phyloP scores from a whole-genome alignment of 2,888 invertebrate genomes.

The Parnassius glacialis region DNA sequence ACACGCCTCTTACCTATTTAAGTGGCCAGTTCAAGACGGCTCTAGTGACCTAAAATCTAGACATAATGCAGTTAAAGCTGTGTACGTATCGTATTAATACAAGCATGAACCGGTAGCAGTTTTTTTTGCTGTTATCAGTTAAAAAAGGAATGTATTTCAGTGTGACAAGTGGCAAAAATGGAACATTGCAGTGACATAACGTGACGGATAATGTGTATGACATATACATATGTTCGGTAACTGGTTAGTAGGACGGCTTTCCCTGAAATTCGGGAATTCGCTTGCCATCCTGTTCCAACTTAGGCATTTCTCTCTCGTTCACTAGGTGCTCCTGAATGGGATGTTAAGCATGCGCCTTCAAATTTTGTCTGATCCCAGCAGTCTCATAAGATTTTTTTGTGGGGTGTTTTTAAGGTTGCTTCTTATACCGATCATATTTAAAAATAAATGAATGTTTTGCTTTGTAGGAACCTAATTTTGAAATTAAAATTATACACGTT shows the following conservation, averaged over 20 bases:
- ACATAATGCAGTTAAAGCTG: constrained; percentile 62
- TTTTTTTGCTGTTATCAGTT: not conserved
- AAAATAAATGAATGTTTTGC: too few relatives aligned
- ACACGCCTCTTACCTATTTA: constrained; percentile 36
- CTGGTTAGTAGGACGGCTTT: constrained; percentile 45
- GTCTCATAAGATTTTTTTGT: constrained; percentile 14
- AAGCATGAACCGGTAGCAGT: constrained; percentile 6
- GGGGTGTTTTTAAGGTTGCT: not conserved
- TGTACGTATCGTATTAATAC: constrained; percentile 28
- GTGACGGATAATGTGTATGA: constrained; percentile 19
- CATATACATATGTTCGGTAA: constrained; percentile 32
- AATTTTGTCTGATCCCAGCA: constrained; percentile 30
- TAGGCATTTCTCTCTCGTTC: constrained; percentile 44
- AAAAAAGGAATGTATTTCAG: constrained; percentile 5
- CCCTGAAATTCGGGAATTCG: constrained; percentile 57
- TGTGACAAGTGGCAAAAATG: constrained; percentile 19
- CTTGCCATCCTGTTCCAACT: constrained; percentile 41
- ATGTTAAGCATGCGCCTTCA: constrained; percentile 63
- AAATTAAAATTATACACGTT: too few relatives aligned
- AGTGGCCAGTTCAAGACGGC: constrained; percentile 42
- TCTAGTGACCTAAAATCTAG: constrained; percentile 62
- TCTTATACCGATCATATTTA: too few relatives aligned
- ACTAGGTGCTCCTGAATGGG: constrained; percentile 64
- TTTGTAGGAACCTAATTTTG: too few relatives aligned
- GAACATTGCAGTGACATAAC: constrained; percentile 30